Evolutionary conservation across 2,888 invertebrate species (phyloP), one percentile per base, ranked within the genome.

Genomic region (Entomobrya proxima): DNA sequence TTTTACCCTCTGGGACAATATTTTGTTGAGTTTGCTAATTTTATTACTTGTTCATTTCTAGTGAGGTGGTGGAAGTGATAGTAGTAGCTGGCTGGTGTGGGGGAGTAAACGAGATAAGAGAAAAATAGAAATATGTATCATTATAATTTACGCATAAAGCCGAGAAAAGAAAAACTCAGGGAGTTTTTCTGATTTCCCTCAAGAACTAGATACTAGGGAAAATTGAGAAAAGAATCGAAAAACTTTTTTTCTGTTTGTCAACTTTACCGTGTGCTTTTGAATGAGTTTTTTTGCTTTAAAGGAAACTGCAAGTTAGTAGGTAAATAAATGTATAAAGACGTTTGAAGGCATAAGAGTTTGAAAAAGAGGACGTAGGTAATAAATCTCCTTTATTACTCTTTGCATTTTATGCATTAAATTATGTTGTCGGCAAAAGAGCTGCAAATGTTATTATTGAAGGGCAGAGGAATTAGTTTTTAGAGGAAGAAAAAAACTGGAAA

Each of bases 391-490:
- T 84, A 84, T 83, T 83, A 55, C 83, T 50, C 47, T 78, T 21
- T n/a, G 32, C 18, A 40, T 55, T 76, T 76, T 76, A 76, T 84
- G 69, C 83, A 84, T 77, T 84, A 77, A 77, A 84, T 84, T 84
- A 84, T 61, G 77, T 69, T 84, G 83, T 84, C 83, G 83, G 83
- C 83, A 84, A 84, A 84, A 64, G 55, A 58, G 69, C 69, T 77
- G 83, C 77, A 58, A 84, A 84, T 37, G 69, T 69, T 84, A 77
- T 84, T 77, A 84, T 84, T 77, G 69, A 77, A 84, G 83, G 50
- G 69, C 44, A 74, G n/a, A n/a, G 27, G 18, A 61, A 30, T 44
- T 37, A 18, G 35, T 37, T 55, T 35, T 40, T 35, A 76, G 21
- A 52, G 37, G 55, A 32, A 55, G 75, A 74, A 58, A 75, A 81